Percentiles rank a stretch among this genome's conserved stretches.
Evolutionary conservation across 2,113 vertebrate species (phyloP).

Genomic region (Prionailurus viverrinus): DNA sequence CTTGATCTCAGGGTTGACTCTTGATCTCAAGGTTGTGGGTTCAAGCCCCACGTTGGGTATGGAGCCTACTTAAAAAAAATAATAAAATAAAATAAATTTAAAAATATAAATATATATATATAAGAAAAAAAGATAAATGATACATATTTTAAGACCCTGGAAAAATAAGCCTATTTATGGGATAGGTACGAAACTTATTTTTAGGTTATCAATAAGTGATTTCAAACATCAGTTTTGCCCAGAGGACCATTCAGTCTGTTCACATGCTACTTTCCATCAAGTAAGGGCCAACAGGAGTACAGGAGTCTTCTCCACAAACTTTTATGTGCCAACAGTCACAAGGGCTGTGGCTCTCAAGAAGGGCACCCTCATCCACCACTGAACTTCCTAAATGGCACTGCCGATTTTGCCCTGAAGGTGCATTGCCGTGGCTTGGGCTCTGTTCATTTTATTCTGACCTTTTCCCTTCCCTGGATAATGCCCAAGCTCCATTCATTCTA

Average conservation of each 20-base stretch:
- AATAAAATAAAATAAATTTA: slow-evolving; percentile 39
- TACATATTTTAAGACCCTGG: background rate
- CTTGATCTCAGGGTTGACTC: too few species aligned
- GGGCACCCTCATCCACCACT: too few species aligned
- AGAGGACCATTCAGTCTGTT: background rate
- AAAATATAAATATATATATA: background rate
- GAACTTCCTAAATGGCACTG: background rate
- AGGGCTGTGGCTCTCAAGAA: background rate
- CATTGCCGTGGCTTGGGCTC: background rate
- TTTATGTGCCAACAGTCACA: background rate
- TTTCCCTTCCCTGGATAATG: background rate
- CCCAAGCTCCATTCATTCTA: background rate
- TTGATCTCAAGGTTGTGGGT: too few species aligned
- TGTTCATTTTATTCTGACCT: background rate
- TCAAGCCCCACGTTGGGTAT: too few species aligned
- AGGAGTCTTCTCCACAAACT: background rate
- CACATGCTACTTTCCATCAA: background rate
- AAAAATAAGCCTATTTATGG: slow-evolving; percentile 28
- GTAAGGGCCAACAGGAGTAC: background rate
- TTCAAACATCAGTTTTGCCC: slow-evolving; percentile 14
- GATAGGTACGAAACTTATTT: slow-evolving; percentile 31
- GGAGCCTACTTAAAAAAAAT: background rate
- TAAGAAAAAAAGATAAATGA: slow-evolving; percentile 51
- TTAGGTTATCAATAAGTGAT: background rate
- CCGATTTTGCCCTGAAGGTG: background rate